Evolutionary conservation across 2,797 vertebrate species (phyloP).

Genomic region (Acipenser transmontanus): DNA sequence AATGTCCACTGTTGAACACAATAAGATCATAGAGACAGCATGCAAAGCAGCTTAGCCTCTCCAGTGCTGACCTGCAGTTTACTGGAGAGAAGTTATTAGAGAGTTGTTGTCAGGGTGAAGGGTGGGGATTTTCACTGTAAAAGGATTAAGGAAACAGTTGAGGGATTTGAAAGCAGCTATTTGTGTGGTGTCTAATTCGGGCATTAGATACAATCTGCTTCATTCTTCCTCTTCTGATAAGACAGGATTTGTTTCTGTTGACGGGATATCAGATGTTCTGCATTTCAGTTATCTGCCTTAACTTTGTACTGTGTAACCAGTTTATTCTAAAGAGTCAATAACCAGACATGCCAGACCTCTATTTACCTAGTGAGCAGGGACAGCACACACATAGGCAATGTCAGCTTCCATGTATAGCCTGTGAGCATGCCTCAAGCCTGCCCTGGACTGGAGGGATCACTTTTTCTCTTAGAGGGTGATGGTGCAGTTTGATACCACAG

Average conservation of each 20-base stretch:
- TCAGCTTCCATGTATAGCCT: background rate
- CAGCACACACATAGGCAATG: no score
- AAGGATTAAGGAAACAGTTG: constrained; percentile 54
- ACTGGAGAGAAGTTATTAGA: constrained; percentile 40
- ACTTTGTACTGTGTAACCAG: no score
- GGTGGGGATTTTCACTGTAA: constrained; percentile 51
- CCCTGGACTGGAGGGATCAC: background rate
- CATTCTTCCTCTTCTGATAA: constrained; percentile 11
- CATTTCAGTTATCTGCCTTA: no score
- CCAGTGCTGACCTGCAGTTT: constrained; percentile 62
- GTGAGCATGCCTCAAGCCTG: background rate
- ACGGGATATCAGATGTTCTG: background rate
- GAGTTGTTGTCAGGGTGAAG: constrained; percentile 28
- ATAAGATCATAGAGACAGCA: constrained; percentile 23
- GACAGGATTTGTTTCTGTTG: background rate
- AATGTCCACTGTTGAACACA: no score
- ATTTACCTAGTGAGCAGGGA: no score
- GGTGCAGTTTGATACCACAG: background rate
- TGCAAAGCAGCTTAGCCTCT: constrained; percentile 57
- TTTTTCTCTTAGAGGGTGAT: background rate
- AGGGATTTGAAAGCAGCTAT: constrained; percentile 30
- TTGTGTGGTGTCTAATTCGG: constrained; percentile 48
- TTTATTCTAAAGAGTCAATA: no score
- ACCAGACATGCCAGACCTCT: no score
- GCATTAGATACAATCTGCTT: constrained; percentile 41